phyloP scores from a whole-genome alignment of 2,113 vertebrate species.

The Dendropsophus ebraccatus region DNA sequence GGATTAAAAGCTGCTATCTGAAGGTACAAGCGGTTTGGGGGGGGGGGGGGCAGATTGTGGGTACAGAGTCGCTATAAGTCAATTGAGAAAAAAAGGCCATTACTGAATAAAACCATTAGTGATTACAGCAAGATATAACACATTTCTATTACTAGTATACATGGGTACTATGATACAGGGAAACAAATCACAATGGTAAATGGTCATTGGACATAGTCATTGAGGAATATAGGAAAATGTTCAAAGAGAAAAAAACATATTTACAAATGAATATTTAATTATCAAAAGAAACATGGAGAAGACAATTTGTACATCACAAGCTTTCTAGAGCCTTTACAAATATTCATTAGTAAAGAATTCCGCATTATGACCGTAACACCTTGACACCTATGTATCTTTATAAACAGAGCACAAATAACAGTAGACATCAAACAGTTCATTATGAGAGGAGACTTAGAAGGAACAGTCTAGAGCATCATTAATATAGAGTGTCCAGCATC shows the following conservation, averaged over 20 bases:
- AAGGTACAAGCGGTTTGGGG: no score
- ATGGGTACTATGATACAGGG: background rate
- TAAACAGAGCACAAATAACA: constrained; percentile 29
- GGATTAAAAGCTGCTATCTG: no score
- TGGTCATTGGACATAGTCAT: background rate
- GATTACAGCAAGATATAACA: no score
- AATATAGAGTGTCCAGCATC: constrained; percentile 44
- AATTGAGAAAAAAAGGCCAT: no score
- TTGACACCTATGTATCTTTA: constrained; percentile 27
- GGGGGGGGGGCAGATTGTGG: no score
- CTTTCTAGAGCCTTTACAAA: background rate
- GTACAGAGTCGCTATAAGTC: no score
- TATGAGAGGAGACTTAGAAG: constrained; percentile 32
- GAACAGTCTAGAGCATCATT: constrained; percentile 41
- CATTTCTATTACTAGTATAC: background rate
- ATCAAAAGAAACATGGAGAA: background rate
- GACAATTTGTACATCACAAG: background rate
- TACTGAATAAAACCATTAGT: no score
- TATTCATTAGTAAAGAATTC: constrained; percentile 38
- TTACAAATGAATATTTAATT: background rate
- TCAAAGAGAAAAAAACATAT: background rate
- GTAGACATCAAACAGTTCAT: constrained; percentile 46
- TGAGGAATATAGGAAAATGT: background rate
- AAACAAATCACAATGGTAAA: background rate
- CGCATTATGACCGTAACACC: constrained; percentile 19